A percentile compares a stretch with the other conserved stretches of the same genome.
Evolutionary conservation across 2,888 invertebrate species (phyloP).

Genomic region (Nezara viridula): DNA sequence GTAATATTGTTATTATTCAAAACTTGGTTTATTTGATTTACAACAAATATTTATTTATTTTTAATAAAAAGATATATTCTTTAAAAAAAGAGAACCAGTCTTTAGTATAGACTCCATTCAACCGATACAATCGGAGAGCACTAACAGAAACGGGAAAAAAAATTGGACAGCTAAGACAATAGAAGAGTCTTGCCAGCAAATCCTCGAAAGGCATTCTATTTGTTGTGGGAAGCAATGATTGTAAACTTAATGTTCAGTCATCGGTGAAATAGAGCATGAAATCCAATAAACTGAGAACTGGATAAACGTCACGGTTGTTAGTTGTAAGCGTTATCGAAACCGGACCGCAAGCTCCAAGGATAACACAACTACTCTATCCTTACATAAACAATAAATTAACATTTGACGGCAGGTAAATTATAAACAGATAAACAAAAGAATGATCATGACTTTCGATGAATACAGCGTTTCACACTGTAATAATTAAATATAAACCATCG

Average conservation of each 20-base stretch:
- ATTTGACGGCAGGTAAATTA: not conserved
- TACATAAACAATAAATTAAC: not conserved
- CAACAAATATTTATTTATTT: no score
- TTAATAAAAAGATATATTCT: not conserved
- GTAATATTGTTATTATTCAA: no score
- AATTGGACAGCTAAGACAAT: conserved; percentile 11
- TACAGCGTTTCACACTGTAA: no score
- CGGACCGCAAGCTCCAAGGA: not conserved
- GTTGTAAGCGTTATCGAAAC: not conserved
- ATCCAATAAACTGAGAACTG: conserved; percentile 27
- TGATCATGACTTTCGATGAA: no score
- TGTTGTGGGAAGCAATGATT: conserved; percentile 36
- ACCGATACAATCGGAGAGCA: not conserved
- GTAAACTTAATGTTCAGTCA: conserved; percentile 33
- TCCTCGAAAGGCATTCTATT: conserved; percentile 1
- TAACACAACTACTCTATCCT: not conserved
- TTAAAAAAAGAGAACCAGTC: not conserved
- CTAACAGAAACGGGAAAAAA: not conserved
- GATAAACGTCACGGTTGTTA: conserved; percentile 8
- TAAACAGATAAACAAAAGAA: not conserved
- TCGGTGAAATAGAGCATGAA: conserved; percentile 29
- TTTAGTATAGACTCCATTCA: not conserved
- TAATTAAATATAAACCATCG: no score
- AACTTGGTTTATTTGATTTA: no score
- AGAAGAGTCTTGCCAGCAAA: not conserved